phyloP scores from a whole-genome alignment of 2,797 vertebrate genomes.

The Capromys pilorides region DNA sequence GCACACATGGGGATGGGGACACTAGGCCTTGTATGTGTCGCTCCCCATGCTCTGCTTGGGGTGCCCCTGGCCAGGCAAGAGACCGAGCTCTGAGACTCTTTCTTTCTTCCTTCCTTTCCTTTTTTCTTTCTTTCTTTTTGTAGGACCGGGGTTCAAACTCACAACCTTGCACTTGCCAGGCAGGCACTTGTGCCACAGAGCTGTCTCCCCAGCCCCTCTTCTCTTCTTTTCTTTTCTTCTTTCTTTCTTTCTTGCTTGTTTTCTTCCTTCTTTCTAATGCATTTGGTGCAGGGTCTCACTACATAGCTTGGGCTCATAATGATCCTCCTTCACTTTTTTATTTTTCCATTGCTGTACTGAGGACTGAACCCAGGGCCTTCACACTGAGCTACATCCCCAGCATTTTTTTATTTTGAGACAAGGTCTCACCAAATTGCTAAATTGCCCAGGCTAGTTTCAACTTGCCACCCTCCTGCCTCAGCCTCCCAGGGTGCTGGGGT shows the following conservation, averaged over 20 bases:
- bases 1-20: background rate
- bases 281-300: no score
- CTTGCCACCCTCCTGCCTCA: background rate
- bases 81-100: background rate
- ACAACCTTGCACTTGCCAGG: no score
- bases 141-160: no score
- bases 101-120: no score
- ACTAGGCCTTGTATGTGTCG: accelerated
- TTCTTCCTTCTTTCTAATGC: no score
- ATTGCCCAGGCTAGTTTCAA: background rate
- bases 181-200: no score
- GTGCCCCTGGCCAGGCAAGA: accelerated
- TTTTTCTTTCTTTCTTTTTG: no score
- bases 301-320: no score
- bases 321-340: background rate
- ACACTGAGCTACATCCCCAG: background rate
- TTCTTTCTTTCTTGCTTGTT: no score
- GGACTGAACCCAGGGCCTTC: background rate
- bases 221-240: no score
- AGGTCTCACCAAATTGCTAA: background rate
- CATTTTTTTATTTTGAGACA: background rate
- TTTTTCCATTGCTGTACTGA: background rate
- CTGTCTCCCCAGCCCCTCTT: no score
- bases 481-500: background rate
- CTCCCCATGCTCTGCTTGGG: background rate